Conservation (phyloP, 2,888 invertebrate species). For the Aphrophora alni region DNA sequence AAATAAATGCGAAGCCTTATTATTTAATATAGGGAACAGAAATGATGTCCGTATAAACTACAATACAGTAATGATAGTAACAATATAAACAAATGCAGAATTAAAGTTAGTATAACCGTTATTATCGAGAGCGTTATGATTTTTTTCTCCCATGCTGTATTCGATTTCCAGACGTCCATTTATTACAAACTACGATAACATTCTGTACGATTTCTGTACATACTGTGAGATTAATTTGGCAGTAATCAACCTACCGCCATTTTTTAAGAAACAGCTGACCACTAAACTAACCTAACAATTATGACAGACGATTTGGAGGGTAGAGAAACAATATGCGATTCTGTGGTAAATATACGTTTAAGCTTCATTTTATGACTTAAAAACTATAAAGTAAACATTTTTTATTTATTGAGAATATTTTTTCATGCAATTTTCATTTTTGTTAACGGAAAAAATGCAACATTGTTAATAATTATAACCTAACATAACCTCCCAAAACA, state of each 20-base stretch:
- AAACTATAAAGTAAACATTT: background rate
- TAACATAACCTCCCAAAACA: constrained; percentile 21
- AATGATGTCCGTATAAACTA: too few relatives aligned
- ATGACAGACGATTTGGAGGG: constrained; percentile 61
- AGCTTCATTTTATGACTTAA: constrained; percentile 26
- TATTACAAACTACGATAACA: too few relatives aligned
- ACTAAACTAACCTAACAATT: constrained; percentile 42
- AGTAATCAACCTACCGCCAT: constrained; percentile 35
- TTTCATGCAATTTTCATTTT: background rate
- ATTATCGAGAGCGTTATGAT: too few relatives aligned
- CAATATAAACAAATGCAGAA: too few relatives aligned
- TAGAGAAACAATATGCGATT: constrained; percentile 81
- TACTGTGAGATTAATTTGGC: background rate
- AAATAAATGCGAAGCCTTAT: too few relatives aligned
- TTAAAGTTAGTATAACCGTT: too few relatives aligned
- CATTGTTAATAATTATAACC: constrained; percentile 2
- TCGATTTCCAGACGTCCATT: background rate
- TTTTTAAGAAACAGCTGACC: constrained; percentile 41
- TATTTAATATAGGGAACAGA: too few relatives aligned
- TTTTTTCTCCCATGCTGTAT: background rate
- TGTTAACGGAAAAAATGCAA: background rate
- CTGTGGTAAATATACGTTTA: constrained; percentile 68
- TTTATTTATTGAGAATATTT: background rate
- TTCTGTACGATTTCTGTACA: too few relatives aligned
- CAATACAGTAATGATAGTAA: too few relatives aligned